phyloP scores from a whole-genome alignment of 1,140 invertebrate species.

The Zaprionus camerounensis region DNA sequence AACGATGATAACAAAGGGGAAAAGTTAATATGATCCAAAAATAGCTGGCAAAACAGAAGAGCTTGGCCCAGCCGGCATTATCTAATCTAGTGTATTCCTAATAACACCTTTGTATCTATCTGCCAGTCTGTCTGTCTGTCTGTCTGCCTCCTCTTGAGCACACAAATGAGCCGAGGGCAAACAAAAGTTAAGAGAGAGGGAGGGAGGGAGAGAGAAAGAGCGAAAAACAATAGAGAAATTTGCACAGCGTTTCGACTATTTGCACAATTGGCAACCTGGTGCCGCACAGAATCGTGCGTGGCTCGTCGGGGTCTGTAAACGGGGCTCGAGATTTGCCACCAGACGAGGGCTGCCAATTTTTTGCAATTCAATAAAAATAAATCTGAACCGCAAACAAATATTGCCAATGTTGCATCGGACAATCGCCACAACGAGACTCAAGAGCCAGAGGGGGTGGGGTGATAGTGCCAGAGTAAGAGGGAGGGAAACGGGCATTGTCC shows the following conservation, averaged over 20 bases:
- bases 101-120: constrained; percentile 7
- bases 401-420: constrained; percentile 31
- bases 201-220: background rate
- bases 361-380: constrained; percentile 77
- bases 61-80: constrained; percentile 19
- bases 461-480: background rate
- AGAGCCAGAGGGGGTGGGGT: constrained; percentile 6
- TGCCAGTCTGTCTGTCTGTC: background rate
- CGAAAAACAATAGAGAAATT: constrained; percentile 22
- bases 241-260: constrained; percentile 36
- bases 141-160: constrained; percentile 5
- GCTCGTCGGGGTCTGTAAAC: too few relatives aligned
- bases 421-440: constrained; percentile 19
- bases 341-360: constrained; percentile 46
- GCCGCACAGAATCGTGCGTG: background rate
- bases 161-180: constrained; percentile 26
- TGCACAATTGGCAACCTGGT: constrained; percentile 46
- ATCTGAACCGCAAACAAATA: constrained; percentile 77
- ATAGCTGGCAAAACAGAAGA: constrained; percentile 15
- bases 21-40: constrained; percentile 9
- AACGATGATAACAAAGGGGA: background rate
- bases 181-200: background rate
- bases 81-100: constrained; percentile 32
- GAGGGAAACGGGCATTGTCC: constrained; percentile 39
- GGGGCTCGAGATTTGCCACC: background rate